A percentile compares a stretch with the other conserved stretches of the same genome.
phyloP scores from a whole-genome alignment of 2,113 vertebrate genomes.

The Lontra canadensis region DNA sequence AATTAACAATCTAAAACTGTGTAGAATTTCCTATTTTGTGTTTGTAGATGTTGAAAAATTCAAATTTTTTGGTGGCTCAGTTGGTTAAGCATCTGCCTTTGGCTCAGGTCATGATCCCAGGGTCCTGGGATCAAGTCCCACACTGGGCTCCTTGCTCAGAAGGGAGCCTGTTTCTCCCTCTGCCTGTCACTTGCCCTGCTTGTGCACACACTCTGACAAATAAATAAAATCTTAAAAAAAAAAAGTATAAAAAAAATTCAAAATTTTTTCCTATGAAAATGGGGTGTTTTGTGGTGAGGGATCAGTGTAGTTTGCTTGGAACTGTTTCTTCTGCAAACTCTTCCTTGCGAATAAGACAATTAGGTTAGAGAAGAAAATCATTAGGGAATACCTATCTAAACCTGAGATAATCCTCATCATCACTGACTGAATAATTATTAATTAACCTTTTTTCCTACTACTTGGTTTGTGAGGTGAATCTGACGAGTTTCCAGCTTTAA shows the following conservation, averaged over 20 bases:
- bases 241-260: not conserved
- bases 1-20: not conserved
- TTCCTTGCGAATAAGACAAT: not conserved
- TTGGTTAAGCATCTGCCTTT: too few species aligned
- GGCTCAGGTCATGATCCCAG: too few species aligned
- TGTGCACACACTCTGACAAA: too few species aligned
- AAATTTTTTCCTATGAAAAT: not conserved
- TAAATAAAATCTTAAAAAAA: too few species aligned
- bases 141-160: too few species aligned
- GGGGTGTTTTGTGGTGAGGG: not conserved
- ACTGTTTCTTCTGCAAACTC: conserved; percentile 13
- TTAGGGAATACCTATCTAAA: not conserved
- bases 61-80: not conserved
- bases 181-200: too few species aligned
- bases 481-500: conserved; percentile 41
- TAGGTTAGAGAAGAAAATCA: not conserved
- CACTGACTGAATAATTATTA: conserved; percentile 21
- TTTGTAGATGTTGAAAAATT: not conserved
- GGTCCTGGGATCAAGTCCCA: too few species aligned
- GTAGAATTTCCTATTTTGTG: conserved; percentile 10
- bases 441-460: not conserved
- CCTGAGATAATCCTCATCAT: not conserved
- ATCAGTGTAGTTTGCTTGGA: not conserved
- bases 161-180: too few species aligned
- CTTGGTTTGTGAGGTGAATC: not conserved